phyloP scores from a whole-genome alignment of 2,113 vertebrate species.

The Scopus umbretta region DNA sequence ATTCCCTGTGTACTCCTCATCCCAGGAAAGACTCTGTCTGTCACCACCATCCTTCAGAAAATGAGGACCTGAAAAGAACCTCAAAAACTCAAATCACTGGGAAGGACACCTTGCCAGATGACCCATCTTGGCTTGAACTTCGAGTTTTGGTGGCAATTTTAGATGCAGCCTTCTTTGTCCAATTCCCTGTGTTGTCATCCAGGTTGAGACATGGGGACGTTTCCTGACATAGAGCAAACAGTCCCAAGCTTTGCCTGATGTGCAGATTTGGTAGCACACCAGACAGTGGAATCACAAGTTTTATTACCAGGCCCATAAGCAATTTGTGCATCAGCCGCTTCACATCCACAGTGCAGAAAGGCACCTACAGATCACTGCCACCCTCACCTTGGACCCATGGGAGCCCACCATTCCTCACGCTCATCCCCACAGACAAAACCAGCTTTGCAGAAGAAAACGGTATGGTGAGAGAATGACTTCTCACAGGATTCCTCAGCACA shows the following conservation, averaged over 20 bases:
- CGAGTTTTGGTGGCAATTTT: background rate
- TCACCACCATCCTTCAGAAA: background rate
- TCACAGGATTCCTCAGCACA: background rate
- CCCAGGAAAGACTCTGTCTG: background rate
- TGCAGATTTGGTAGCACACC: background rate
- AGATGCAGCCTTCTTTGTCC: accelerated
- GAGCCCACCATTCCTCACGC: background rate
- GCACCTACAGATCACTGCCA: background rate
- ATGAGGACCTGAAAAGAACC: background rate
- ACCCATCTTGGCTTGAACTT: background rate
- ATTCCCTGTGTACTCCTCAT: background rate
- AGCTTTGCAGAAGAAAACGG: accelerated
- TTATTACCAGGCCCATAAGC: background rate
- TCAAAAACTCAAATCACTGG: background rate
- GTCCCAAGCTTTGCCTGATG: background rate
- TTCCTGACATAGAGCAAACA: background rate
- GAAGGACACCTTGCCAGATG: background rate
- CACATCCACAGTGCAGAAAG: background rate
- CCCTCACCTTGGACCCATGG: background rate
- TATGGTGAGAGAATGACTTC: accelerated
- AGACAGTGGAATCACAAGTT: background rate
- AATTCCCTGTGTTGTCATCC: accelerated
- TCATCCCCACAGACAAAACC: accelerated
- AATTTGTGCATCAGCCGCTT: background rate
- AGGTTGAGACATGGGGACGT: accelerated